A percentile compares a stretch with the other conserved stretches of the same genome.
Conservation (phyloP, 2,113 vertebrate species). For the Sisor rabdophorus region DNA sequence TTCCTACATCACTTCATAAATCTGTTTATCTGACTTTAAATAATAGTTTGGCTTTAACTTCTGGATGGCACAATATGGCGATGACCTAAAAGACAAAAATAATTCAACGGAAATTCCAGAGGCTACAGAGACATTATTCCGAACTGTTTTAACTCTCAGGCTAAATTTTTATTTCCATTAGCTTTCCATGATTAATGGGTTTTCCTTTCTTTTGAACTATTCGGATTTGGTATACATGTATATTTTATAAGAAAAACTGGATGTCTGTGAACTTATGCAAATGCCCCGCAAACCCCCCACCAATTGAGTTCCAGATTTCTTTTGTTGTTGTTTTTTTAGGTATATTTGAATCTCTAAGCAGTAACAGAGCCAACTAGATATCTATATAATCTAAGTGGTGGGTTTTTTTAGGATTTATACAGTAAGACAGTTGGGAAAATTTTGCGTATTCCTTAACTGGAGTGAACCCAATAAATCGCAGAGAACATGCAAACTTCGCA, state of each 20-base stretch:
- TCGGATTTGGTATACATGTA: slow-evolving; percentile 5
- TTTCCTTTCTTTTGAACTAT: slow-evolving; percentile 19
- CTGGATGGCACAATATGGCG: neutral
- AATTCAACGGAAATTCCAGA: neutral
- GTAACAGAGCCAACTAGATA: neutral
- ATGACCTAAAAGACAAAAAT: neutral
- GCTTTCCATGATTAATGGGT: slow-evolving; percentile 1
- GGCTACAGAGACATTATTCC: neutral
- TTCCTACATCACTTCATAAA: neutral
- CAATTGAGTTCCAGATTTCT: slow-evolving; percentile 5
- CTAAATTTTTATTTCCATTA: neutral
- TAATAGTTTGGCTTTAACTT: neutral
- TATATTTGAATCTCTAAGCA: neutral
- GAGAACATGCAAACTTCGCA: too few relatives aligned
- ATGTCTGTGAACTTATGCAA: neutral
- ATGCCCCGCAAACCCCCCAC: neutral
- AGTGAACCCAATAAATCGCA: too few relatives aligned
- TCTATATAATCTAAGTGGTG: neutral
- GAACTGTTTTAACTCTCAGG: neutral
- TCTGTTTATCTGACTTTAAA: neutral
- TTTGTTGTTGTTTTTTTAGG: neutral
- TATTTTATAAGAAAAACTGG: slow-evolving; percentile 5
- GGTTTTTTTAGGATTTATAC: neutral
- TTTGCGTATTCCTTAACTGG: neutral
- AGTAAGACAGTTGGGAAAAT: neutral